Evolutionary conservation across 2,797 vertebrate species (phyloP).

Genomic region (Gadopsis marmoratus): DNA sequence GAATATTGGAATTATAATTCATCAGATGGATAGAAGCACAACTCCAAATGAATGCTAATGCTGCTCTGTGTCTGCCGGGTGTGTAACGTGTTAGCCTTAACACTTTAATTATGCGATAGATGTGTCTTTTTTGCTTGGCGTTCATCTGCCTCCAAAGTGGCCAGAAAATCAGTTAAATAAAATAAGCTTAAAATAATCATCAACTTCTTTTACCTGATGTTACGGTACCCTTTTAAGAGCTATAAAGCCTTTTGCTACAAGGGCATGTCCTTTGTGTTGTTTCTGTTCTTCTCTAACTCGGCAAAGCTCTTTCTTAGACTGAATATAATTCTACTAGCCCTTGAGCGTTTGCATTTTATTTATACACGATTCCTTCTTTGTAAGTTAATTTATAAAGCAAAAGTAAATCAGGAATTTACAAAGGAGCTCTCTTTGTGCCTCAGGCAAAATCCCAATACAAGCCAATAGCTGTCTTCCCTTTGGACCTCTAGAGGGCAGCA

Average conservation of each 20-base stretch:
- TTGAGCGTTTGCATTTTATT: not conserved
- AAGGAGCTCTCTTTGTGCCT: not conserved
- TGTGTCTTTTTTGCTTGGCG: not conserved
- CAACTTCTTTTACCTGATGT: not conserved
- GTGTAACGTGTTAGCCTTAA: not conserved
- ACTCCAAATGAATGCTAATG: not conserved
- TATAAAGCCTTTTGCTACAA: not conserved
- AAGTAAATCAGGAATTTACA: not conserved
- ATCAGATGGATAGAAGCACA: not conserved
- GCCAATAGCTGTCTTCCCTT: not conserved
- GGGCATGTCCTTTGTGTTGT: not conserved
- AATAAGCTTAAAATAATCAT: not conserved
- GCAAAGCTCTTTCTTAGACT: not conserved
- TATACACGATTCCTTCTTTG: not conserved
- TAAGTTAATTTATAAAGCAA: not conserved
- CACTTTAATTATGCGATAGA: not conserved
- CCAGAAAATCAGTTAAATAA: not conserved
- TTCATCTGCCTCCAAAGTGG: not conserved
- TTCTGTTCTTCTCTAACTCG: not conserved
- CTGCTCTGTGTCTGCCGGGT: not conserved
- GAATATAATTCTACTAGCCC: not conserved
- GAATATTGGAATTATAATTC: not conserved
- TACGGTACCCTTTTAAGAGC: not conserved
- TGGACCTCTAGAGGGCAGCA: constrained; percentile 63
- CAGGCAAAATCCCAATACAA: not conserved